A percentile compares a stretch with the other conserved stretches of the same genome.
Conservation (phyloP, 2,888 invertebrate genomes). For the Chironomus riparius region DNA sequence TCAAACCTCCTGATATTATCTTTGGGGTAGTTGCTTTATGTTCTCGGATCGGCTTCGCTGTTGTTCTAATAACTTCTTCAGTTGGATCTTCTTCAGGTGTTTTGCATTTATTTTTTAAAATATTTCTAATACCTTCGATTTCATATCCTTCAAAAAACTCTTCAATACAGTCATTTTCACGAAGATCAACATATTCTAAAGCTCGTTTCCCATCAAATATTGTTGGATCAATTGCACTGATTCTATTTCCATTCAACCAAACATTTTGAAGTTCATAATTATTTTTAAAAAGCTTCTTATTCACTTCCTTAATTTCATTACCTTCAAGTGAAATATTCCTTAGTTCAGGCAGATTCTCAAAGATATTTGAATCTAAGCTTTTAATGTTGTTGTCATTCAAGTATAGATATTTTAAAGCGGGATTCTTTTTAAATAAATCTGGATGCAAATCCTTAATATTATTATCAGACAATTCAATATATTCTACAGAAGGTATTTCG, state of each 20-base stretch:
- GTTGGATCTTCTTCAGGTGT: neutral
- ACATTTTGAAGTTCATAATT: slow-evolving; percentile 7
- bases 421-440: slow-evolving; percentile 19
- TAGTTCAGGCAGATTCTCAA: slow-evolving; percentile 27
- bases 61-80: neutral
- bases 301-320: slow-evolving; percentile 15
- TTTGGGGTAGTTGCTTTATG: too few species aligned
- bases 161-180: neutral
- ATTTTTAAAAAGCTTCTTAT: neutral
- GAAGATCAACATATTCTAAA: neutral
- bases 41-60: neutral
- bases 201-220: neutral
- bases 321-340: slow-evolving; percentile 26
- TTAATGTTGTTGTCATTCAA: slow-evolving; percentile 27
- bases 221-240: neutral
- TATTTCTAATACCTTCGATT: neutral
- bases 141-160: neutral
- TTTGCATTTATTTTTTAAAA: neutral
- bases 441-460: slow-evolving; percentile 27
- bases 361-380: slow-evolving; percentile 12
- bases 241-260: neutral
- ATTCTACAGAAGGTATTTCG: slow-evolving; percentile 21
- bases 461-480: slow-evolving; percentile 25
- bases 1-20: too few species aligned
- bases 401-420: slow-evolving; percentile 23